These are phyloP conservation scores for Potamarius usumacintae DNA, from an alignment of 2,113 vertebrate genomes.

Conservation along the genomic window DNA sequence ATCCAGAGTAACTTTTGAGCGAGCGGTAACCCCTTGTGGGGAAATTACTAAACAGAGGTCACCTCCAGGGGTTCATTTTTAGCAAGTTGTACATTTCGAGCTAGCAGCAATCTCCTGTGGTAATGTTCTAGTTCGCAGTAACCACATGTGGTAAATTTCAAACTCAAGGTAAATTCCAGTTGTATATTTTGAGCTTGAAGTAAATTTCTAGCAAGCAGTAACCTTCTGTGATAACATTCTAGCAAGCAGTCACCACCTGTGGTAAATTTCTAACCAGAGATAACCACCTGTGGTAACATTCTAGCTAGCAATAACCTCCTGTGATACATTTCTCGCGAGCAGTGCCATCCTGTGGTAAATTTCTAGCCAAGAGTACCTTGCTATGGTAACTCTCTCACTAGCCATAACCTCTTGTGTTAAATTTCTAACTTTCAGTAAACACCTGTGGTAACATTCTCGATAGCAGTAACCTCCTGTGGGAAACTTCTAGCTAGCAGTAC, in stretches of 20 bases:
- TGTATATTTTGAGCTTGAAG: no score
- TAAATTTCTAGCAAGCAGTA: not conserved
- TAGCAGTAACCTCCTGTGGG: not conserved
- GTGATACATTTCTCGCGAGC: not conserved
- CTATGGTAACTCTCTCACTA: not conserved
- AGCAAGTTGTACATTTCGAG: not conserved
- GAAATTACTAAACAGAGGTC: not conserved
- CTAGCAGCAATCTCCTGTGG: no score
- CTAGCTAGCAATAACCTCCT: not conserved
- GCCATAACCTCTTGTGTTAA: not conserved
- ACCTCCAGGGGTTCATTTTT: not conserved
- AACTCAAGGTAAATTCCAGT: no score
- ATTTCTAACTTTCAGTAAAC: not conserved
- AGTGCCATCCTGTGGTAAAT: no score
- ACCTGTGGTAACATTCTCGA: not conserved
- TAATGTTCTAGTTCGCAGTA: not conserved
- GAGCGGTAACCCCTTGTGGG: not conserved
- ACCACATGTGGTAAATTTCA: not conserved
- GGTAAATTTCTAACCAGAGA: not conserved
- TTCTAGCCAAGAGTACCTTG: not conserved
- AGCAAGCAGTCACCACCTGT: not conserved
- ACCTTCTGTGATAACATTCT: not conserved
- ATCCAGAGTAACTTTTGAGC: not conserved
- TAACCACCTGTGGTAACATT: not conserved
- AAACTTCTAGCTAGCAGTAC: not conserved